Evolutionary conservation across 1,140 invertebrate species (phyloP), one percentile per base, ranked within the genome.

Genomic region (Camponotus floridanus): DNA sequence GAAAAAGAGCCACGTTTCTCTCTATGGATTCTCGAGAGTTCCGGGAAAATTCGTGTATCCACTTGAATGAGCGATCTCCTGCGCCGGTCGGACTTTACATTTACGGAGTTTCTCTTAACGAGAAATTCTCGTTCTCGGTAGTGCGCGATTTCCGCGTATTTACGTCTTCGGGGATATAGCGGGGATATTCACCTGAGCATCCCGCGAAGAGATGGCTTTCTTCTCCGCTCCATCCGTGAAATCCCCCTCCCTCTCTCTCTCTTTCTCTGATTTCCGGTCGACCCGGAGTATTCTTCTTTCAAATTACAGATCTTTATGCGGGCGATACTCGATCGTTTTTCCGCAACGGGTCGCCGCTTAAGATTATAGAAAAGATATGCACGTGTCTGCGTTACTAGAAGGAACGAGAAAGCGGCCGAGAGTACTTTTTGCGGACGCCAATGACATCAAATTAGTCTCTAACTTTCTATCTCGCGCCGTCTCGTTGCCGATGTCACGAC

Each of bases 41-140:
- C 73, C 21, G 78, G 62, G 78, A 90, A 90, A 73, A 64, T 62
- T 85, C 26, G 76, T 81, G 39, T 48, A 15, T 64, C 39, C 13
- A 87, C 90, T 90, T 92, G 87, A 92, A 93, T 92, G 91, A 92
- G 65, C 86, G 86, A 93, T 87, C 92, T 90, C 68, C 86, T 48
- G 64, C 79, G 70, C 85, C 74, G 55, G 86, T 26, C 71, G 87
- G 87, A 88, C 64, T 93, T 92, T 91, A 93, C 92, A 87, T 93
- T 93, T 92, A 91, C 92, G 92, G 92, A 91, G 90, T 91, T 93
- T 91, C 91, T 91, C 91, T 90, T 88, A 91, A 88, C 92, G 91
- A 92, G 91, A 93, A 93, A 87, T 88, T 87, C 86, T 86, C 68
- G 87, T 92, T 93, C 92, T 87, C 64, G 88, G 92, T 92, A 93